Evolutionary conservation across 2,797 vertebrate species (phyloP), one percentile per base, ranked within the genome.

Genomic region (Nannoperca obscura): DNA sequence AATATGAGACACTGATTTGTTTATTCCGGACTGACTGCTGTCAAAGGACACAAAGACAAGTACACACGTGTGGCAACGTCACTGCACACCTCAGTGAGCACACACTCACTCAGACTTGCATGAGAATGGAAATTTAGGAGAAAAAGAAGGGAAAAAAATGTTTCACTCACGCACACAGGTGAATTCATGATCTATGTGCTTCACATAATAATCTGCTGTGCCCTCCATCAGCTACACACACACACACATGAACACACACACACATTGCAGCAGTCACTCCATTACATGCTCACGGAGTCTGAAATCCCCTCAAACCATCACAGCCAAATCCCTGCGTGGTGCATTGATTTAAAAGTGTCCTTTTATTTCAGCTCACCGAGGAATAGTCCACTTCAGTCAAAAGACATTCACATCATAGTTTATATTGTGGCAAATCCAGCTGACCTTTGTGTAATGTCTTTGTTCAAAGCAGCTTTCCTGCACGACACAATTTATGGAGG

Each of bases 331-430:
- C 73, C 81, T 81, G 79, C 74, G 80, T 74, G 86, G 62, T 68
- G 85, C 87, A 80, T 80, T 85, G 87, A 90, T 87, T 89, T 86
- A 64, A 76, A 87, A 89, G 79, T 84, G 74, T 76, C 71, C 86
- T 74, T 86, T 89, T 81, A 85, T 88, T 86, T 86, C 78, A 82
- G 76, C 78, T 84, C 75, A 84, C 76, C 30, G 70, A 87, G 61
- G 58, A 84, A 73, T 46, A 44, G 62, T 66, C 74, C 62, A 67
- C 62, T 82, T 80, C 61, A 78, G 75, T 80, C 67, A 72, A 49
- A 85, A 72, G 76, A 80, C 69, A 75, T 70, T 76, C 66, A 54
- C n/a, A n/a, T 54, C n/a, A 34, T 60, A n/a, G 65, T 81, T 85
- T 62, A 80, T 57, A 64, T 57, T 60, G 74, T 55, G 55, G 50